Evolutionary conservation across 30 jellyfish, hydroid and myxozoan genomes (phyloP), one percentile per base, ranked within the genome.

Genomic region (Chrysaora quinquecirrha): DNA sequence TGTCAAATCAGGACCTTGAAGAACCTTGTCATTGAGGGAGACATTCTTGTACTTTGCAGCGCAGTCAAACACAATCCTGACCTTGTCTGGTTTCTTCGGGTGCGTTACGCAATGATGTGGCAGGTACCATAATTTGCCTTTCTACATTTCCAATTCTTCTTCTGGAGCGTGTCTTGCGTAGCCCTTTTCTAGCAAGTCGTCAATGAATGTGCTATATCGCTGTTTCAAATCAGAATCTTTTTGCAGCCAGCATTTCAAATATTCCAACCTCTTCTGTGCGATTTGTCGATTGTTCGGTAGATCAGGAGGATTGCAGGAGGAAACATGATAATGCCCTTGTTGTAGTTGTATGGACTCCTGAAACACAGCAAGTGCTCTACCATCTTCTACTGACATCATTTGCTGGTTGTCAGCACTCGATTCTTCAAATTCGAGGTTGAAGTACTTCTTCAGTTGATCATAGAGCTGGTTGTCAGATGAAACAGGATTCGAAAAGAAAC

Each of bases 71-170:
- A 84, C 89, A 9, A 84, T 79, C 35, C 71, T 9, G 35, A 48
- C 66, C 21, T 25, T 62, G 66, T 22, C 85, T 46, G 64, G 64
- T 27, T 25, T 47, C 76, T 46, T 64, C 0, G 80, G 46, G 21
- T 70, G 38, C 38, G 34, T 70, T 19, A 86, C 90, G 2, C 67
- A 43, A 50, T 86, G 96, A 43, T 76, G 90, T 6, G 96, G 96
- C 23, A 86, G 81, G 58, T 75, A 86, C 96, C 96, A 86, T 31
- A 58, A 19, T 52, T 52, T 52, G 12, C 68, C 66, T 18, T 12
- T 75, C 19, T 47, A 33, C 35, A 20, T 9, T 34, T 35, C 43
- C 21, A 63, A 10, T 38, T 70, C 82, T n/a, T 22, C 38, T 70
- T 70, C 82, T 29, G 82, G 82, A 29, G 35, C 82, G 22, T 70